Conservation (phyloP, 2,113 vertebrate species). For the Zapus hudsonius region DNA sequence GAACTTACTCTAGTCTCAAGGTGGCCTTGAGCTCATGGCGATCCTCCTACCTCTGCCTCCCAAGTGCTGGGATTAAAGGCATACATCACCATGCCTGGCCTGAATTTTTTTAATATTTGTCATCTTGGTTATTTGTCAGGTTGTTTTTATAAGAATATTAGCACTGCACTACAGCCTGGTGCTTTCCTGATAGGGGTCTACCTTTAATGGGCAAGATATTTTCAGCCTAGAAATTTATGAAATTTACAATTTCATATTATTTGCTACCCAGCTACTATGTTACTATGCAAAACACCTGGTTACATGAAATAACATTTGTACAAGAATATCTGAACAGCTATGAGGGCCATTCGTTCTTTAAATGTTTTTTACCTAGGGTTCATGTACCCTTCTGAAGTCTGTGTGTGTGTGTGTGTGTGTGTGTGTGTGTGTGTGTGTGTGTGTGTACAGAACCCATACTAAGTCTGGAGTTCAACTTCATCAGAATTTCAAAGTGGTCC, state of each 20-base stretch:
- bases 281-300: background rate
- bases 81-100: too few species aligned
- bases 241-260: background rate
- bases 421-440: background rate
- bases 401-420: background rate
- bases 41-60: too few species aligned
- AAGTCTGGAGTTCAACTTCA: background rate
- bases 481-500: background rate
- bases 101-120: background rate
- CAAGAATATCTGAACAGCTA: background rate
- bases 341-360: background rate
- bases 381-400: background rate
- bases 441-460: background rate
- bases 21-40: too few species aligned
- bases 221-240: background rate
- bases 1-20: too few species aligned
- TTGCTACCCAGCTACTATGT: background rate
- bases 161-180: background rate
- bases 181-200: conserved; percentile 3
- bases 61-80: too few species aligned
- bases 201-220: conserved; percentile 21
- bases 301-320: conserved; percentile 16
- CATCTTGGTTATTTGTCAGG: background rate
- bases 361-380: background rate
- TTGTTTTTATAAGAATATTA: background rate